Conservation (phyloP, 2,113 vertebrate species). For the Anguilla rostrata region DNA sequence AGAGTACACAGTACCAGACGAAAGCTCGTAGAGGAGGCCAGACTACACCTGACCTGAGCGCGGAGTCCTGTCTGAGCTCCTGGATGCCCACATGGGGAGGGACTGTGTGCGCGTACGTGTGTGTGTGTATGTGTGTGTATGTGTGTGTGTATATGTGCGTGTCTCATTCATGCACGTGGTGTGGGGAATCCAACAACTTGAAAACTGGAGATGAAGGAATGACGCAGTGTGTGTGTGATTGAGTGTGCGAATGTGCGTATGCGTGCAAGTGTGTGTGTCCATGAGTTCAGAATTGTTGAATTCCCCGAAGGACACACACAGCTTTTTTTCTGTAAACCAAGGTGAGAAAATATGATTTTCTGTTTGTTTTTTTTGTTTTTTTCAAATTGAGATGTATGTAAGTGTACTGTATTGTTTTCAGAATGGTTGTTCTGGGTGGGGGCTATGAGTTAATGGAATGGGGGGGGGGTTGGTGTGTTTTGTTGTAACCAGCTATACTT, state of each 20-base stretch:
- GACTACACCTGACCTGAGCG: background rate
- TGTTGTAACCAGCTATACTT: conserved; percentile 47
- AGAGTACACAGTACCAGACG: background rate
- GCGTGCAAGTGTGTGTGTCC: background rate
- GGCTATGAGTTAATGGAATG: background rate
- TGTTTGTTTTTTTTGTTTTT: conserved; percentile 33
- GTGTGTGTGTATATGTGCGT: no score
- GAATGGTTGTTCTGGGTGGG: conserved; percentile 27
- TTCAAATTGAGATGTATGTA: conserved; percentile 40
- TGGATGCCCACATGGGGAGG: background rate
- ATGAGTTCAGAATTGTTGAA: conserved; percentile 1
- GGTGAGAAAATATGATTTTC: conserved; percentile 34
- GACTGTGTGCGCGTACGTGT: background rate
- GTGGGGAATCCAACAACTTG: background rate
- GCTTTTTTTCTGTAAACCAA: conserved; percentile 18
- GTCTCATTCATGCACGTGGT: background rate
- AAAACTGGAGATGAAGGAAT: background rate
- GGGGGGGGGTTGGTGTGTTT: conserved; percentile 24
- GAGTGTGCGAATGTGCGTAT: no score
- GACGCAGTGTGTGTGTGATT: background rate
- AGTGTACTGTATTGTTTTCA: conserved; percentile 38
- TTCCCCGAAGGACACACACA: conserved; percentile 30
- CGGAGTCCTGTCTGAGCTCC: background rate
- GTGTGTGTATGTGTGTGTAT: background rate
- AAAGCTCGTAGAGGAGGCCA: background rate